phyloP scores from a whole-genome alignment of 2,113 vertebrate species.

The Salminus brasiliensis region DNA sequence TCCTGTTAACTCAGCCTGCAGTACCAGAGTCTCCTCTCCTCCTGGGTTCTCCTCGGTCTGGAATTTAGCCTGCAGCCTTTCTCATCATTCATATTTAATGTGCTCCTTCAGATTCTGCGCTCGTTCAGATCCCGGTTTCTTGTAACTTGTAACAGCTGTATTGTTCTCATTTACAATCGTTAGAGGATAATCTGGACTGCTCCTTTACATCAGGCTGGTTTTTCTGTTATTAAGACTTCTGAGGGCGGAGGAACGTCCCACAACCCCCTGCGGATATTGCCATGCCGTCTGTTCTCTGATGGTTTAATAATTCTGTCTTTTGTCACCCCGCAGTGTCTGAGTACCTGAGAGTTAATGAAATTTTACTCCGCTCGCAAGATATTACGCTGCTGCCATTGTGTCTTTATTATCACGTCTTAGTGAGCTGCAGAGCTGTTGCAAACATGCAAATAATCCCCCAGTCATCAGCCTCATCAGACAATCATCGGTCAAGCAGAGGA shows the following conservation, averaged over 20 bases:
- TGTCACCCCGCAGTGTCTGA: background rate
- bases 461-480: background rate
- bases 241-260: background rate
- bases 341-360: background rate
- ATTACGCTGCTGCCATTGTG: background rate
- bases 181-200: background rate
- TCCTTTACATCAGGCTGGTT: background rate
- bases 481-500: background rate
- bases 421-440: background rate
- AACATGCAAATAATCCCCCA: background rate
- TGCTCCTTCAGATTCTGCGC: background rate
- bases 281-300: background rate
- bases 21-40: background rate
- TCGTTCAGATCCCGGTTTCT: background rate
- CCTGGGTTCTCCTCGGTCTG: background rate
- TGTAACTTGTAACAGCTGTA: background rate
- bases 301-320: slow-evolving; percentile 21
- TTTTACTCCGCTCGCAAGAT: background rate
- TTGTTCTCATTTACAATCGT: background rate
- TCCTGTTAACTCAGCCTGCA: background rate
- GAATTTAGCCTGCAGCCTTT: background rate
- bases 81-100: background rate
- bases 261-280: background rate
- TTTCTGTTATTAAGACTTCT: background rate
- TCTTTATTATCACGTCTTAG: slow-evolving; percentile 5